Evolutionary conservation across 2,797 vertebrate species (phyloP), one percentile per base, ranked within the genome.

Genomic region (Halcyon smyrnensis): DNA sequence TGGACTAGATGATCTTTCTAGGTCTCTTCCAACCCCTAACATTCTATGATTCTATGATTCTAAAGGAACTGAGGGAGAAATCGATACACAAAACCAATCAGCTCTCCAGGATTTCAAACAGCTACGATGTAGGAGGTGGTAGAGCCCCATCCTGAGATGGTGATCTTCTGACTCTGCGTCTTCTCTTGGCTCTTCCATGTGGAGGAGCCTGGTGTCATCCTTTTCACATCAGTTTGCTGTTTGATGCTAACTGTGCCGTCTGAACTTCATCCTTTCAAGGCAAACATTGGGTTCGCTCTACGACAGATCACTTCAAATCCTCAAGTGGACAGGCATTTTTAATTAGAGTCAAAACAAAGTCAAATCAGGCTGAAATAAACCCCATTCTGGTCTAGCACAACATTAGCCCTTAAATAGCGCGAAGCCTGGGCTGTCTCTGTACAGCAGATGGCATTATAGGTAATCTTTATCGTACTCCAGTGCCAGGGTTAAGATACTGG

Each of bases 401-500:
- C 57, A 73, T 78, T 50, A 91, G 73, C 79, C 36, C 65, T 93
- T 91, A 56, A 95, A 73, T 17, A 69, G 57, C 11, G 45, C 53
- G 46, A 51, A 90, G 79, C 76, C 18, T 7, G 48, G 63, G 57
- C 89, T 91, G 76, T 10, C 54, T 88, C 87, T 86, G 93, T 94
- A 91, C 87, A 32, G 95, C 95, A 95, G 95, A 95, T 96, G 96
- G 95, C 96, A 96, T 96, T 92, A 94, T 83, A 96, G 96, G 94
- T 95, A 73, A 28, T 37, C 90, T 95, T 96, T 93, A 93, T 95
- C 93, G 86, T 34, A 45, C 77, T 94, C 85, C 67, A 56, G 2
- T 88, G 67, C 90, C 85, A 75, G 75, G 93, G 77, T 59, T 73
- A 1, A 81, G 80, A 87, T 34, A 51, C 48, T n/a, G 39, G 76